Conservation (phyloP, 2,113 vertebrate genomes). For the Brevimyrus niger region DNA sequence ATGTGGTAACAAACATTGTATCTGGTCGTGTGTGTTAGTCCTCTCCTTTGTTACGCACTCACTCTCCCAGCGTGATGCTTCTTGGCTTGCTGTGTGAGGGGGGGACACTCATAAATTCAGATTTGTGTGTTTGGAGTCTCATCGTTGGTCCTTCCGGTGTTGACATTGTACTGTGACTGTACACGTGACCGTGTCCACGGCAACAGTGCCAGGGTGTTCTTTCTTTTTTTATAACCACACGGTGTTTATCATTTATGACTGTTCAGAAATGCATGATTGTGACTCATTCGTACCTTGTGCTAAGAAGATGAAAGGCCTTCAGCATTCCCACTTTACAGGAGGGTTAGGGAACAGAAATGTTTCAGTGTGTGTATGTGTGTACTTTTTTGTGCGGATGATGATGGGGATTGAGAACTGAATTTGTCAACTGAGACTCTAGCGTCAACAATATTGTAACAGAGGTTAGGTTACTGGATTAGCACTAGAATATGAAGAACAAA, state of each 20-base stretch:
- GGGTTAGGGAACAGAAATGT: not conserved
- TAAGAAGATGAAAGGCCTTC: constrained; percentile 7
- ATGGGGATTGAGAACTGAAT: not conserved
- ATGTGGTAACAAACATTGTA: not conserved
- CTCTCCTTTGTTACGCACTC: not conserved
- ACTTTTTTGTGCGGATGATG: not conserved
- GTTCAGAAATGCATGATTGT: constrained; percentile 36
- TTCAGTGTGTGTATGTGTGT: not conserved
- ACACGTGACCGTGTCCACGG: constrained; percentile 26
- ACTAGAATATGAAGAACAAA: constrained; percentile 44
- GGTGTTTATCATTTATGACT: constrained; percentile 22
- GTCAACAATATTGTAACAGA: constrained; percentile 16
- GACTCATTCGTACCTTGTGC: constrained; percentile 25
- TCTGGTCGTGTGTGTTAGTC: not conserved
- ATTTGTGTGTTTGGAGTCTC: constrained; percentile 27
- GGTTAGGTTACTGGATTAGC: constrained; percentile 32
- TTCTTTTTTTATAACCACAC: constrained; percentile 11
- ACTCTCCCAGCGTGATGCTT: constrained; percentile 27
- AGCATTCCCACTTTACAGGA: not conserved
- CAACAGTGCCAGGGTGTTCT: constrained; percentile 8
- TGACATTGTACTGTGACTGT: constrained; percentile 34
- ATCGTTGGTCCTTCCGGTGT: constrained; percentile 27
- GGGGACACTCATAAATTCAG: constrained; percentile 18
- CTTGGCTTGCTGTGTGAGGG: constrained; percentile 32
- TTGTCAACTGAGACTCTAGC: not conserved